These are phyloP conservation scores for Ochlodes sylvanus DNA, from an alignment of 2,888 invertebrate genomes.

Conservation along the genomic window DNA sequence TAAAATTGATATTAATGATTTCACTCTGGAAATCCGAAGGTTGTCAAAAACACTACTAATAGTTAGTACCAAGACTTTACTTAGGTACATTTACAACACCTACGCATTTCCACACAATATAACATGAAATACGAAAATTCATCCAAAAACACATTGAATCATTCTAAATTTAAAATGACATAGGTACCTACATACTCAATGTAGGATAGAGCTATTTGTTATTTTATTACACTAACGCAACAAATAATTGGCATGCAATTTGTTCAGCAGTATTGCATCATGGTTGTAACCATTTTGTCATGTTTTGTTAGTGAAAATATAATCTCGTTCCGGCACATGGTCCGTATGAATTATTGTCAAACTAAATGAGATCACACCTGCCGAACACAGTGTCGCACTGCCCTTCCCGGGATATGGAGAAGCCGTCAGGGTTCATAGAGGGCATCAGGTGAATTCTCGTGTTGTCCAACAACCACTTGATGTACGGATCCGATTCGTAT, in stretches of 20 bases:
- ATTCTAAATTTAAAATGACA: too few relatives aligned
- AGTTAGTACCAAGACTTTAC: too few relatives aligned
- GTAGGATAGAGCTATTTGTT: too few relatives aligned
- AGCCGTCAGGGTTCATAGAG: slow-evolving; percentile 99
- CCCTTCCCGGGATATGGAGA: slow-evolving; percentile 95
- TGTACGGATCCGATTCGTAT: slow-evolving; percentile 93
- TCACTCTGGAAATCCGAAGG: too few relatives aligned
- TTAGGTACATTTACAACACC: too few relatives aligned
- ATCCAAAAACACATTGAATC: too few relatives aligned
- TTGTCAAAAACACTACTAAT: too few relatives aligned
- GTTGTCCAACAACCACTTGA: slow-evolving; percentile 96
- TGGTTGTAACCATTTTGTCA: neutral
- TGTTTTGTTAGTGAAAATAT: neutral
- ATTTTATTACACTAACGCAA: neutral
- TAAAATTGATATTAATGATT: too few relatives aligned
- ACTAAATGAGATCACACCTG: slow-evolving; percentile 80
- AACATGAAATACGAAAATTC: too few relatives aligned
- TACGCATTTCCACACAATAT: too few relatives aligned
- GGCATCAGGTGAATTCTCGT: slow-evolving; percentile 99
- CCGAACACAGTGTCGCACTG: slow-evolving; percentile 95
- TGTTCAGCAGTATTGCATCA: neutral
- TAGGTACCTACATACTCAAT: too few relatives aligned
- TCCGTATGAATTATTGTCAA: neutral
- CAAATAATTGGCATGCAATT: neutral
- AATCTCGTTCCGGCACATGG: slow-evolving; percentile 13